Conservation (phyloP, 2,888 invertebrate species). For the Drosophila fungiperda region DNA sequence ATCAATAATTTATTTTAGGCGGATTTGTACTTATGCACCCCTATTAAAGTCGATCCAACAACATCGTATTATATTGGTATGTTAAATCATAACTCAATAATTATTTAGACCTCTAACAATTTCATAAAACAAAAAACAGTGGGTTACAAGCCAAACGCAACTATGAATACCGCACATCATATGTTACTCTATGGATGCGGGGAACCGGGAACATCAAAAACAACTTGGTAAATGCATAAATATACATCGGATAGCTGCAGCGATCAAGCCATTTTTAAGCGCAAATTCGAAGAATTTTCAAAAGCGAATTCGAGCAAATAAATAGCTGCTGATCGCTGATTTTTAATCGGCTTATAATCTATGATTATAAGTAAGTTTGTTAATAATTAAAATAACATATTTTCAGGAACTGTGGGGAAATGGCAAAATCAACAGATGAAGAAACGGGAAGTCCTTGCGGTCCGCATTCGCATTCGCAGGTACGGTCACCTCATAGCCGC, state of each 20-base stretch:
- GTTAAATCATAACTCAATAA: constrained; percentile 9
- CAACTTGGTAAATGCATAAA: constrained; percentile 88
- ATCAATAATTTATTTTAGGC: constrained; percentile 86
- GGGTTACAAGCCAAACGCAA: constrained; percentile 96
- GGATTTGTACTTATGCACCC: constrained; percentile 96
- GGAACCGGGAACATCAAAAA: constrained; percentile 86
- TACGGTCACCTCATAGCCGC: constrained; percentile 26
- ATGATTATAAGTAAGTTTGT: neutral
- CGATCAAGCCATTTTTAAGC: neutral
- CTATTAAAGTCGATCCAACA: constrained; percentile 91
- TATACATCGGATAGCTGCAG: neutral
- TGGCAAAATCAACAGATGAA: constrained; percentile 88
- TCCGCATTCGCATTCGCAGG: constrained; percentile 88
- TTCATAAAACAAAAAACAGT: constrained; percentile 86
- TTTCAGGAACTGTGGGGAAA: constrained; percentile 96
- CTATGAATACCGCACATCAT: constrained; percentile 96
- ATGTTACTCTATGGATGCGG: constrained; percentile 96
- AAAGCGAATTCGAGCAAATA: neutral
- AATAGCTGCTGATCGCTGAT: neutral
- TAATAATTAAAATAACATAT: neutral
- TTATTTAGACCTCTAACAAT: neutral
- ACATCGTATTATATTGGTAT: constrained; percentile 93
- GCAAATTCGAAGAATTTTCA: neutral
- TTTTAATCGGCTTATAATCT: neutral
- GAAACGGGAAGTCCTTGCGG: constrained; percentile 91